phyloP scores from a whole-genome alignment of 2,113 vertebrate genomes.

The Neomonachus schauinslandi region DNA sequence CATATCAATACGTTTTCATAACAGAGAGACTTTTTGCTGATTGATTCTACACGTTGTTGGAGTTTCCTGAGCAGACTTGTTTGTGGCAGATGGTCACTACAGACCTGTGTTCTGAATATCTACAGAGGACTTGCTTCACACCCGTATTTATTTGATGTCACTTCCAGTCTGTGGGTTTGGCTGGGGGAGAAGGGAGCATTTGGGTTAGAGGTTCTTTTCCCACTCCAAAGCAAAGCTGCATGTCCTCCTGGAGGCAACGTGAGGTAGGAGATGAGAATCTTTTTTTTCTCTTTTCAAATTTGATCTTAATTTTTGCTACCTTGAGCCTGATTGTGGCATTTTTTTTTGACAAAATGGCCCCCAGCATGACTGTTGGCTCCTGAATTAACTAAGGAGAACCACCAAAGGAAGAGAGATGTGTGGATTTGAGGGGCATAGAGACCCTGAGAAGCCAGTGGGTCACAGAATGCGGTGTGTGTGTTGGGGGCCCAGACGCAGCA shows the following conservation, averaged over 20 bases:
- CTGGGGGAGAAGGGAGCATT: rapidly evolving
- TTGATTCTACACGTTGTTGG: rapidly evolving
- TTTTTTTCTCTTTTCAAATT: neutral
- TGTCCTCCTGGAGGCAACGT: no score
- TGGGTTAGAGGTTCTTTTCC: neutral
- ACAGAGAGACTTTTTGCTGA: rapidly evolving
- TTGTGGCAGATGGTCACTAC: no score
- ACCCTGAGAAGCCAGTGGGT: no score
- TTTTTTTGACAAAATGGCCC: neutral
- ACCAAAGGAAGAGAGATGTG: neutral
- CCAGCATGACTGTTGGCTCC: no score
- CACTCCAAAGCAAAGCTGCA: rapidly evolving
- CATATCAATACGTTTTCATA: rapidly evolving
- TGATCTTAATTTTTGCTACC: neutral
- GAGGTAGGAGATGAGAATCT: neutral
- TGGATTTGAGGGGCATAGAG: neutral
- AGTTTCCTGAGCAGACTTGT: neutral
- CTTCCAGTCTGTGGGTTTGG: neutral
- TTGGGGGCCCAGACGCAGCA: neutral
- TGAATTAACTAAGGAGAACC: neutral
- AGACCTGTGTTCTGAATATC: no score
- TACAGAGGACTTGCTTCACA: no score
- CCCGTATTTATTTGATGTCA: no score
- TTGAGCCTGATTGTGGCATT: neutral
- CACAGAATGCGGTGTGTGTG: no score